Base-by-base conservation (phyloP, 2,888 invertebrate genomes). In the Amorpha juglandis region DNA sequence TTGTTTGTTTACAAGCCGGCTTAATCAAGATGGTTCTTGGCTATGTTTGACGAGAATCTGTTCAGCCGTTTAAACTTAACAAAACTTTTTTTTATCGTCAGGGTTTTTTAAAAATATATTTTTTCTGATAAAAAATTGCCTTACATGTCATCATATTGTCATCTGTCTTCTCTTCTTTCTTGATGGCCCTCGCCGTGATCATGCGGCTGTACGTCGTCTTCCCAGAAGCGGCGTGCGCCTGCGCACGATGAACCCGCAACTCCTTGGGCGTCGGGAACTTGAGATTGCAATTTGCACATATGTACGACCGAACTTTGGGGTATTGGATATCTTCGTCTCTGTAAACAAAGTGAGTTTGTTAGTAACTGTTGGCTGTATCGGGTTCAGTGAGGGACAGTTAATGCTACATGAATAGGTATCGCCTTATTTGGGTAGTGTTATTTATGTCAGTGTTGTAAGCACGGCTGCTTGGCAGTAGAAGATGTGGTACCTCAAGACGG, bases 261-360 rank as follows among this genome's bases (percentile, higher is more conserved):
- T 96, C 96, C 76, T 95, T 95, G 1, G 95, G 91, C 48, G 95
- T 94, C 42, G 93, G 86, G 78, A 95, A 95, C 63, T 94, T 91
- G 68, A 93, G 92, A 6, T 92, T 91, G 77, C 96, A 96, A 48
- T 92, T 87, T 0, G 93, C 83, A 83, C 96, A 96, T 71, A 94
- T 93, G 82, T 94, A 94, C 50, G 92, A 68, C 0, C 88, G 83
- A 19, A 74, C 70, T 68, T 87, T 84, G 0, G 84, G 74, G 69
- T 79, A 82, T 2, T 79, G 80, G 0, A 84, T 67, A 21, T 87
- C 83, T 11, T 87, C 87, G 58, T 86, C 88, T 16, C 89, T 90
- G 82, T 0, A 78, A 74, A 52, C 66, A 50, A 55, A n/a, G 65
- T 19, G 50, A 55, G 12, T 53, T 14, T 27, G 45, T n/a, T 27